Evolutionary conservation across 1,140 invertebrate genomes (phyloP).

Genomic region (Muscidifurax raptorellus): DNA sequence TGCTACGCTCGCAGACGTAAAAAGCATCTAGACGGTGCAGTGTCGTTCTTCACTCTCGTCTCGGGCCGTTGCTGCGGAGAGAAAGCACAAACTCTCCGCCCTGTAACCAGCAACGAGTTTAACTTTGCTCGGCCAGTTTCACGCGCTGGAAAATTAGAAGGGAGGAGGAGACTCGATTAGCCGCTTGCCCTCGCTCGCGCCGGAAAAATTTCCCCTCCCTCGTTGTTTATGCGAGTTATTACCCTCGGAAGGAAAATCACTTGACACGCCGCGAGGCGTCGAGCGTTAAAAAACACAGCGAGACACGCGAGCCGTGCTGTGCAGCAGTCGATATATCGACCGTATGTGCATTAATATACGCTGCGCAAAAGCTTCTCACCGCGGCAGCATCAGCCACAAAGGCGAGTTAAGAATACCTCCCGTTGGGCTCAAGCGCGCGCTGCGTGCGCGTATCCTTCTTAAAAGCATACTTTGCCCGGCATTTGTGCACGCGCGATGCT

Average conservation of each 20-base stretch:
- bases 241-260: background rate
- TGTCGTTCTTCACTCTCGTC: slow-evolving; percentile 23
- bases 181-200: background rate
- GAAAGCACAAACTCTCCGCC: background rate
- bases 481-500: background rate
- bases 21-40: slow-evolving; percentile 18
- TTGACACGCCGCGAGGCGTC: background rate
- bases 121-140: slow-evolving; percentile 20
- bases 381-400: slow-evolving; percentile 56
- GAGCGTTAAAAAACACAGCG: slow-evolving; percentile 1
- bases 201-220: no score
- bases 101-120: background rate
- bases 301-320: background rate
- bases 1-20: background rate
- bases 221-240: background rate
- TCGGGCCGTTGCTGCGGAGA: background rate
- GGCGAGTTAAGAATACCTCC: slow-evolving; percentile 68
- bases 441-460: slow-evolving; percentile 59
- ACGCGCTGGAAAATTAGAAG: slow-evolving; percentile 30
- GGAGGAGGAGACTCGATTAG: background rate
- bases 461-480: slow-evolving; percentile 53
- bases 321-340: background rate
- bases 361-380: slow-evolving; percentile 1
- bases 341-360: background rate
- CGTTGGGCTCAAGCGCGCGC: background rate